Base-by-base conservation (phyloP, 2,113 vertebrate species). In the Psephotus haematonotus region DNA sequence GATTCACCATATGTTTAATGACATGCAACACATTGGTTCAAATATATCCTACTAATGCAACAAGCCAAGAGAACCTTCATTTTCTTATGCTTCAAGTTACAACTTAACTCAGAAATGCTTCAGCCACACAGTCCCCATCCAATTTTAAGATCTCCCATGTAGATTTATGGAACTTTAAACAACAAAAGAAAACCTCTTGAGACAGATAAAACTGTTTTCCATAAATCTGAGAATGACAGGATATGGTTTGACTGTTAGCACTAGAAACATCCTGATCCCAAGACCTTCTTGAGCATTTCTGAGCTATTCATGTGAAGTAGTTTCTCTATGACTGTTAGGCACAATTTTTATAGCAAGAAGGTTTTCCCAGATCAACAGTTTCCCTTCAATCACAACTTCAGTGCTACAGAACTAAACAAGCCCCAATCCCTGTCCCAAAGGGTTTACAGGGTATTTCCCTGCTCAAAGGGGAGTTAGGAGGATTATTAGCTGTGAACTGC, bases 1-100 rank as follows among this genome's bases (percentile, higher is more conserved):
- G 86, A 96, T 62, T 93, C 86, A 95, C 69, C 60, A 41, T 69
- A 79, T 79, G 75, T 84, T 95, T 92, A 86, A 94, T 44, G 60
- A 86, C 57, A 64, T 57, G 52, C 57, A 82, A 78, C 50, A 60
- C 62, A 78, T 44, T 75, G n/a, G 86, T 92, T 96, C 86, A 86
- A 84, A 86, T 82, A 76, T 18, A 92, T 46, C 68, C 87, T 44
- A 39, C 46, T 77, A 92, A 74, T 41, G 52, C 52, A 95, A 52
- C 29, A 71, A 49, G 55, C 71, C 75, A 92, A 86, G 33, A 76
- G 82, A 81, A 92, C 15, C 20, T 76, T 80, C 79, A 67, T 89
- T 93, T 90, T 93, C 69, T 86, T 90, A 71, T 3, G 47, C 33
- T 94, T 90, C 55, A 78, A 91, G 60, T 93, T 84, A 92, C 82